Percentiles rank a stretch among this genome's conserved stretches.
phyloP scores from a whole-genome alignment of 2,797 vertebrate species.

The Erithacus rubecula region DNA sequence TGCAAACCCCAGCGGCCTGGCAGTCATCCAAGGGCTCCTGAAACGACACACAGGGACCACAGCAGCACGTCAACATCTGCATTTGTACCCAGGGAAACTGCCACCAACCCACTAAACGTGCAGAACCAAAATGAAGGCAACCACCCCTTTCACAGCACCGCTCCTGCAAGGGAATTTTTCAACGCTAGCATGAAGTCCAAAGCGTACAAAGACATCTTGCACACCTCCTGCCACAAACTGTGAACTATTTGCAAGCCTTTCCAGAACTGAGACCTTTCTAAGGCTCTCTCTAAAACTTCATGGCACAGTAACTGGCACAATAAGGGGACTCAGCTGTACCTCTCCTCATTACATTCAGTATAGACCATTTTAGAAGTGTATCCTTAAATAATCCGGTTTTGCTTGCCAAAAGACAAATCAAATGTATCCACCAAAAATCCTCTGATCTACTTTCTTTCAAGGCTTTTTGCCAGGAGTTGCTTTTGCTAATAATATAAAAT shows the following conservation, averaged over 20 bases:
- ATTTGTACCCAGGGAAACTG: background rate
- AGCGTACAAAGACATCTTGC: background rate
- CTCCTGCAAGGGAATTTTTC: background rate
- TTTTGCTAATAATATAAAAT: slow-evolving; percentile 38
- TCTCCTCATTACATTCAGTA: slow-evolving; percentile 29
- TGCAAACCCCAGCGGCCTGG: background rate
- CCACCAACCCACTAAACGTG: slow-evolving; percentile 15
- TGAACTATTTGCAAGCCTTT: background rate
- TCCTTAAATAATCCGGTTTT: slow-evolving; percentile 52
- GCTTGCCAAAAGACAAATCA: slow-evolving; percentile 62
- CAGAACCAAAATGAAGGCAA: background rate
- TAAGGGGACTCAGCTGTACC: slow-evolving; percentile 38
- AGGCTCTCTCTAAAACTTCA: slow-evolving; percentile 49
- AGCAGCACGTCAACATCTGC: background rate
- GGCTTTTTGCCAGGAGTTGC: slow-evolving; percentile 31
- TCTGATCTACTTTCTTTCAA: slow-evolving; percentile 45
- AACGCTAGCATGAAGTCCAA: background rate
- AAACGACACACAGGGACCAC: slow-evolving; percentile 32
- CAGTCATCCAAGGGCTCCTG: slow-evolving; percentile 70
- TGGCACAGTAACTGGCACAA: slow-evolving; percentile 14
- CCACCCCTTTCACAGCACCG: background rate
- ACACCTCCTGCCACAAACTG: background rate
- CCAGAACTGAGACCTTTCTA: background rate
- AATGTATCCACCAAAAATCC: slow-evolving; percentile 42
- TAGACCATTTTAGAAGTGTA: slow-evolving; percentile 22